Evolutionary conservation across 2,797 vertebrate genomes (phyloP), one percentile per base, ranked within the genome.

Genomic region (Anguilla pacifica): DNA sequence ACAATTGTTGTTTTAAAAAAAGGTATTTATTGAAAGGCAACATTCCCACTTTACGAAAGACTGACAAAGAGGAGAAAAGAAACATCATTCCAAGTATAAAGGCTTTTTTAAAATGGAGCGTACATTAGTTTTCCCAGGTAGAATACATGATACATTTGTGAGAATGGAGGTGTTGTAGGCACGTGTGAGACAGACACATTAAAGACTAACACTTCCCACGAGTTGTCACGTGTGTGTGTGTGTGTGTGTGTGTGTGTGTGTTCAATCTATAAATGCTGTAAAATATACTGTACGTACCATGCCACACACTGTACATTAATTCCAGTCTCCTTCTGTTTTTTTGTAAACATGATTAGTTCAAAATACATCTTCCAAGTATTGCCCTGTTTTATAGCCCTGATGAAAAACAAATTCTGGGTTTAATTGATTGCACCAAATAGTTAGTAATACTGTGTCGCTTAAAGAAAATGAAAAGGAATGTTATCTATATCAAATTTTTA

Each of bases 11-110:
- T 70, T 93, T 92, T 35, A 92, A 85, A 94, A 85, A 94, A 93
- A 83, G 43, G 57, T 90, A 84, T 95, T 95, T 95, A 95, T 95
- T 95, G 91, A 87, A 79, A 93, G 92, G 92, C 92, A 92, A 91
- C 91, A 88, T 90, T 86, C 86, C 87, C 90, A 92, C 88, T 90
- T 46, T 83, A 46, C 89, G 87, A 88, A 86, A 86, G 72, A 87
- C 43, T 91, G 88, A 91, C 77, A 89, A 86, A 90, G 87, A 90
- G 25, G n/a, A 67, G 10, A 53, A 31, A 89, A 86, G 86, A 88
- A 59, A 55, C 86, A 89, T 77, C 83, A 91, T 85, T 91, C 89
- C 89, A 77, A 57, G 85, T 94, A 94, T 91, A 93, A 94, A 95
- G 86, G 81, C 55, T 89, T 46, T 83, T 53, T 84, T 77, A 85